phyloP scores from a whole-genome alignment of 2,888 invertebrate species.

The Agonopterix arenella region DNA sequence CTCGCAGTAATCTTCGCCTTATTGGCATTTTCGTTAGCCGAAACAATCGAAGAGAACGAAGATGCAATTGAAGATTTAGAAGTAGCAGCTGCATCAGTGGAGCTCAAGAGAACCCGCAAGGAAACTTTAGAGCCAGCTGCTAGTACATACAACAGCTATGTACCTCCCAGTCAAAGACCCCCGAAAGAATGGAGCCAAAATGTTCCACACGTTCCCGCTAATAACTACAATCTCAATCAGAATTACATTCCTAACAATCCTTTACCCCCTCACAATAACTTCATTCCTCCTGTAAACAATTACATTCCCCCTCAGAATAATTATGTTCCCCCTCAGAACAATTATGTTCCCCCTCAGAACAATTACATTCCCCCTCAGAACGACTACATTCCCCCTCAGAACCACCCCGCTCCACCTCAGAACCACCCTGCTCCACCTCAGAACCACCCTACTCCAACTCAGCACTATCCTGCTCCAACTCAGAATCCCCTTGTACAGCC shows the following conservation, averaged over 20 bases:
- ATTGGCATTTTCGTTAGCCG: conserved; percentile 49
- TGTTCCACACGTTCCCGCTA: conserved; percentile 11
- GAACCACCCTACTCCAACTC: conserved; percentile 14
- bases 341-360: conserved; percentile 14
- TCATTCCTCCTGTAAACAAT: conserved; percentile 12
- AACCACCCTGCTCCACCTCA: conserved; percentile 15
- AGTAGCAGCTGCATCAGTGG: conserved; percentile 37
- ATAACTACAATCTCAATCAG: conserved; percentile 14
- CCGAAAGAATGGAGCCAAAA: conserved; percentile 23
- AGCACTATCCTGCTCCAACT: conserved; percentile 14
- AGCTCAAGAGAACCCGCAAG: conserved; percentile 32
- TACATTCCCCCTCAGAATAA: conserved; percentile 12
- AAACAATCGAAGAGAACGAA: conserved; percentile 28
- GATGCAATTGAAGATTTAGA: conserved; percentile 39
- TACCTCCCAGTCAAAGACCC: conserved; percentile 27
- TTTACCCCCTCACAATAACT: conserved; percentile 20
- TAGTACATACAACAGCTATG: conserved; percentile 32
- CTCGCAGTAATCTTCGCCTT: conserved; percentile 26
- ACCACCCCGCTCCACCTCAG: conserved; percentile 10
- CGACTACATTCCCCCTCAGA: conserved; percentile 16
- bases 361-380: conserved; percentile 17
- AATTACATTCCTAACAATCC: conserved; percentile 11
- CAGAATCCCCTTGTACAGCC: conserved; percentile 22
- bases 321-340: conserved; percentile 14
- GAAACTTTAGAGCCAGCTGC: conserved; percentile 28